Evolutionary conservation across 2,113 vertebrate genomes (phyloP).

Genomic region (Archocentrus centrarchus): DNA sequence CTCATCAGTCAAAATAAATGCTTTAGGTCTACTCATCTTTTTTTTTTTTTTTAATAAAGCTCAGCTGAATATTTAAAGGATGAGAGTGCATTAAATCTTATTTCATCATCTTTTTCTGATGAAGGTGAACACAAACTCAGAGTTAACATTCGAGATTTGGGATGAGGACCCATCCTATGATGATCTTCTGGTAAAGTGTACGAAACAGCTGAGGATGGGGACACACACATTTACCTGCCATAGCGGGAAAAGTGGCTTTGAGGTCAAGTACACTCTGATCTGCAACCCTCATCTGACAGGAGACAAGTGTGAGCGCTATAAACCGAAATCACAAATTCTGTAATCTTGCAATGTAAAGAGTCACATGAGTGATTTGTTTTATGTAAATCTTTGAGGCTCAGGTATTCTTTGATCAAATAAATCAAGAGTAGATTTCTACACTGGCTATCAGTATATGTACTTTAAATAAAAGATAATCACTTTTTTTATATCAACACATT

Average conservation of each 20-base stretch:
- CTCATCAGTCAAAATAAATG: not conserved
- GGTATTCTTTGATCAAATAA: not conserved
- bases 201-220: rapidly evolving
- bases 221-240: not conserved
- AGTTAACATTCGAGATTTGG: conserved; percentile 30
- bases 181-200: conserved; percentile 6
- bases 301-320: conserved; percentile 31
- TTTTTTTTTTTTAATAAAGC: not conserved
- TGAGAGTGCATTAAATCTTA: rapidly evolving
- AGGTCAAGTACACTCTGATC: conserved; percentile 23
- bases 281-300: conserved; percentile 51
- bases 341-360: not conserved
- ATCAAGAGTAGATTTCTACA: not conserved
- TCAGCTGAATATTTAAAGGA: not conserved
- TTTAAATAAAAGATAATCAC: not conserved
- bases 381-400: not conserved
- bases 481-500: not conserved
- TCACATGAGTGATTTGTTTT: not conserved
- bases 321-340: not conserved
- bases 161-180: not conserved
- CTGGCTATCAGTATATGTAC: not conserved
- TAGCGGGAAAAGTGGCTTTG: rapidly evolving
- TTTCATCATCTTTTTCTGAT: not conserved
- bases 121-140: conserved; percentile 17
- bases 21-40: not conserved